Percentiles rank a stretch among this genome's conserved stretches.
Conservation (phyloP, 1,140 invertebrate species). For the Holotrichia oblita region DNA sequence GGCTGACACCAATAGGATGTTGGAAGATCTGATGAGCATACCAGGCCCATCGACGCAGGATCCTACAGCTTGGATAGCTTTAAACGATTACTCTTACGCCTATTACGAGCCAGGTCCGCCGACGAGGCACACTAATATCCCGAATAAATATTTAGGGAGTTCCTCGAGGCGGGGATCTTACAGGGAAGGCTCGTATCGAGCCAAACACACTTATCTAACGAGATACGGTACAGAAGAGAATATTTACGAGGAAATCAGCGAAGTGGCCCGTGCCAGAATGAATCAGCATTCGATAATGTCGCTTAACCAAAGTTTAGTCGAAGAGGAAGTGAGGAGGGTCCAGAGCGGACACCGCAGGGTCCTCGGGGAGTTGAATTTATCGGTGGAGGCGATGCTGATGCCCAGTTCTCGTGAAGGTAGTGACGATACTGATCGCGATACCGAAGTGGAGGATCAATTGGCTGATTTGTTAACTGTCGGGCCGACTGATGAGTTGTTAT, state of each 20-base stretch:
- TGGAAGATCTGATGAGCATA: constrained; percentile 51
- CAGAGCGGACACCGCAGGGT: constrained; percentile 81
- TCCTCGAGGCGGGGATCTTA: constrained; percentile 59
- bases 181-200: constrained; percentile 60
- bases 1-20: constrained; percentile 48
- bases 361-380: constrained; percentile 85
- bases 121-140: constrained; percentile 68
- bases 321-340: constrained; percentile 82
- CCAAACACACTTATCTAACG: constrained; percentile 76
- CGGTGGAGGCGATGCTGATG: constrained; percentile 87
- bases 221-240: constrained; percentile 85
- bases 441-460: constrained; percentile 67
- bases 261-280: constrained; percentile 57
- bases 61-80: constrained; percentile 42
- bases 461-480: constrained; percentile 75
- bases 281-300: constrained; percentile 61
- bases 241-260: constrained; percentile 87
- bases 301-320: constrained; percentile 72
- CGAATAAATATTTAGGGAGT: constrained; percentile 63
- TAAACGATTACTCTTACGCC: constrained; percentile 77
- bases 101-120: constrained; percentile 75
- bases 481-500: constrained; percentile 76
- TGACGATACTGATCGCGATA: constrained; percentile 62
- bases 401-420: constrained; percentile 63
- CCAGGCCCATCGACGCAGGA: constrained; percentile 49